Base-by-base conservation (phyloP, 2,797 vertebrate genomes). In the Bucorvus abyssinicus region DNA sequence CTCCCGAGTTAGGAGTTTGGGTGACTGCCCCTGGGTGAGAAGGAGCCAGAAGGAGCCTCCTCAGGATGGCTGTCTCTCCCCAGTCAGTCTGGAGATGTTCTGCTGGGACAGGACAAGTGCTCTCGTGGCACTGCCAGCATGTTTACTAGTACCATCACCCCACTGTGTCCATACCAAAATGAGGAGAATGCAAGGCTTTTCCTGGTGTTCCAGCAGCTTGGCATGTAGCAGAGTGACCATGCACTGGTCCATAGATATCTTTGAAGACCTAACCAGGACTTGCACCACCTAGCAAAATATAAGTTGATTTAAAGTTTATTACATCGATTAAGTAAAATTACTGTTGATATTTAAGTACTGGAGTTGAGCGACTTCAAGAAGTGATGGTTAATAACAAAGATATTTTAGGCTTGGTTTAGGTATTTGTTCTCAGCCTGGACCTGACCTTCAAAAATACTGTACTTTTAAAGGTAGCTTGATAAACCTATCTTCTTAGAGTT, bases 341-440 rank as follows among this genome's bases (percentile, higher is more conserved):
- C 56, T 57, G 2, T 45, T 79, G 68, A 10, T 42, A 38, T 14
- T 74, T 61, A 36, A 73, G 17, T 22, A 30, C 29, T 14, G 23
- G 40, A 78, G 7, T n/a, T 29, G 67, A 45, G 32, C 12, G 14
- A 44, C 26, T 73, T 32, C 45, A 73, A 76, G 32, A 22, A 76
- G 5, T 0, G 0, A 26, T 29, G 12, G 12, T 83, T 61, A 79
- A 15, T 38, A 60, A 82, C 8, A 40, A 76, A 82, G n/a, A 2
- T 32, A 40, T 30, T 76, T 49, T 26, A 68, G 44, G 63, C 38
- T 52, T 84, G 9, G 4, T n/a, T 92, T 68, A 57, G 38, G 30
- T 60, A 50, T 42, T 80, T 44, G 7, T 56, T 65, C 63, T 82
- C 59, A 57, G 10, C 38, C 42, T 73, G 34, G 32, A 92, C 15